Evolutionary conservation across 2,113 vertebrate genomes (phyloP).

Genomic region (Nannobrachium achirus): DNA sequence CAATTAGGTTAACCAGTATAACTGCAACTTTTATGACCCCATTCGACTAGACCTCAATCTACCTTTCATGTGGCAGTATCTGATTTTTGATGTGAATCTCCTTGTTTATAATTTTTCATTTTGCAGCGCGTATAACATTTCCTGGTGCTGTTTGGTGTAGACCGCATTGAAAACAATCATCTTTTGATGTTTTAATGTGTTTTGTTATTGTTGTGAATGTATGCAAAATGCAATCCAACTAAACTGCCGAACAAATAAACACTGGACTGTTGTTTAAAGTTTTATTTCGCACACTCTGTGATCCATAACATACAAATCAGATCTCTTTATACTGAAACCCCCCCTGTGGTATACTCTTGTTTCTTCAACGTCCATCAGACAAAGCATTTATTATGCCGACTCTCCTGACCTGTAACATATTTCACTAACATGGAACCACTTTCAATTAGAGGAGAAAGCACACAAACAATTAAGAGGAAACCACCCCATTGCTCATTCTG

Average conservation of each 20-base stretch:
- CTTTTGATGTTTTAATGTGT: no score
- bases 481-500: slow-evolving; percentile 33
- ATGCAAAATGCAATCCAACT: no score
- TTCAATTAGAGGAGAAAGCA: slow-evolving; percentile 10
- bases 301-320: slow-evolving; percentile 44
- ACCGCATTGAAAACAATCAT: no score
- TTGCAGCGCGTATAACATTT: no score
- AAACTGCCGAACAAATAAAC: not conserved
- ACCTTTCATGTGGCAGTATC: no score
- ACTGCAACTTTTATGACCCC: not conserved
- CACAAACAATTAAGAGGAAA: slow-evolving; percentile 13
- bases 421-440: not conserved
- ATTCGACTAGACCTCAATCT: no score
- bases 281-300: slow-evolving; percentile 3
- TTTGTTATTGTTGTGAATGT: no score
- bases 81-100: no score
- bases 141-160: no score
- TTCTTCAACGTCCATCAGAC: slow-evolving; percentile 36
- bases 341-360: slow-evolving; percentile 23
- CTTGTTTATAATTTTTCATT: no score
- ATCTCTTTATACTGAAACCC: slow-evolving; percentile 1
- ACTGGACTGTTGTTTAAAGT: slow-evolving; percentile 28
- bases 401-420: no score
- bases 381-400: slow-evolving; percentile 11
- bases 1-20: not conserved